phyloP scores from a whole-genome alignment of 1,140 invertebrate species.

The Aphaenogaster rudis region DNA sequence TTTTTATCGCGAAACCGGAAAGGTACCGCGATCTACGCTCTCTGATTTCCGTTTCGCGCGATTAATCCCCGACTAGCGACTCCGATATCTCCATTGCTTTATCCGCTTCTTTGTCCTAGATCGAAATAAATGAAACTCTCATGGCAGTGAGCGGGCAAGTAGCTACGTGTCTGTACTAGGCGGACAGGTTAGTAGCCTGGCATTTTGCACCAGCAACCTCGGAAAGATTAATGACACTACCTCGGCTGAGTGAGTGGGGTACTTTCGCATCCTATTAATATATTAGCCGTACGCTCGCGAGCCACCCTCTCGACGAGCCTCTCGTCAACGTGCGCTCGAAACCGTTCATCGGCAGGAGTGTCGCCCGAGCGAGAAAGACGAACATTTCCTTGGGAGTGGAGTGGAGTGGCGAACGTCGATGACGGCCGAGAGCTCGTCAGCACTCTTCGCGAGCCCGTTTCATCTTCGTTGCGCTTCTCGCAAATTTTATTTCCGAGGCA shows the following conservation, averaged over 20 bases:
- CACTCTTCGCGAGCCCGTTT: neutral
- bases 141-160: conserved; percentile 2
- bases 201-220: conserved; percentile 61
- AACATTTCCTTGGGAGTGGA: conserved; percentile 48
- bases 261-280: conserved; percentile 78
- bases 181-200: conserved; percentile 35
- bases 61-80: conserved; percentile 30
- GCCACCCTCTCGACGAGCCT: conserved; percentile 30
- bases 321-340: conserved; percentile 57
- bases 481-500: conserved; percentile 62
- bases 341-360: conserved; percentile 55
- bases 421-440: neutral
- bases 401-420: conserved; percentile 16
- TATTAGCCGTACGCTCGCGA: conserved; percentile 69
- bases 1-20: conserved; percentile 4
- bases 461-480: conserved; percentile 18
- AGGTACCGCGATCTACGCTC: neutral
- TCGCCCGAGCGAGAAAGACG: conserved; percentile 31
- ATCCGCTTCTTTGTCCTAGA: conserved; percentile 12
- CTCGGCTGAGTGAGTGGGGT: conserved; percentile 63
- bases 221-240: conserved; percentile 78
- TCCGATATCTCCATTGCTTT: neutral
- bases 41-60: conserved; percentile 8
- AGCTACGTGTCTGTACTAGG: conserved; percentile 25
- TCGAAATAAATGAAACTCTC: conserved; percentile 44